Evolutionary conservation across 2,797 vertebrate genomes (phyloP).

Genomic region (Cryptoprocta ferox): DNA sequence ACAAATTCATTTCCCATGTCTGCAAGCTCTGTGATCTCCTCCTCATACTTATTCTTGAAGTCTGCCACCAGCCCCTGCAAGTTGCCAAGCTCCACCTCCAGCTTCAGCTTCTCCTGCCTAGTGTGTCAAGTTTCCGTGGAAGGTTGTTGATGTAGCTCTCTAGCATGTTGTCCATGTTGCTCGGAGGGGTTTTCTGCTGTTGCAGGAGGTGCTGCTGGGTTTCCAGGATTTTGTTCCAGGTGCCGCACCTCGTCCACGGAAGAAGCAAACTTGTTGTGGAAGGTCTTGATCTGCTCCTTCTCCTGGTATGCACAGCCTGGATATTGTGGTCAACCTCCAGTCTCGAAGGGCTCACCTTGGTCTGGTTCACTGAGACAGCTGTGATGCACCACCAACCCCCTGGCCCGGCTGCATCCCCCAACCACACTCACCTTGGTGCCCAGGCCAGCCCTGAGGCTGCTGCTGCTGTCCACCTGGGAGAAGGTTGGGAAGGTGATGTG

Average conservation of each 20-base stretch:
- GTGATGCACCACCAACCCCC: slow-evolving; percentile 83
- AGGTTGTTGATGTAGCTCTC: neutral
- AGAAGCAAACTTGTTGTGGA: neutral
- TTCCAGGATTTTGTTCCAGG: neutral
- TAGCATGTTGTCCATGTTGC: neutral
- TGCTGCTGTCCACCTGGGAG: slow-evolving; percentile 77
- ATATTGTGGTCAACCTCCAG: slow-evolving; percentile 73
- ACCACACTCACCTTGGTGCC: neutral
- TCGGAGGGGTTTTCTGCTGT: neutral
- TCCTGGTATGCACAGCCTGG: slow-evolving; percentile 92
- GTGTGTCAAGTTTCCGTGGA: neutral
- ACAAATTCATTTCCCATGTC: neutral
- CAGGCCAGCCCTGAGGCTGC: slow-evolving; percentile 56
- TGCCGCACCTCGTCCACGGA: neutral
- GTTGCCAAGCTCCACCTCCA: neutral
- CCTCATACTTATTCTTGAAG: neutral
- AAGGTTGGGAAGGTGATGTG: slow-evolving; percentile 81
- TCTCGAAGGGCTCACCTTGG: slow-evolving; percentile 72
- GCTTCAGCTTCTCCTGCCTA: neutral
- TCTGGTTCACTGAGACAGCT: slow-evolving; percentile 90
- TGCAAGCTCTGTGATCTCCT: neutral
- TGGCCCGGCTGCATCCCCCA: fast-evolving
- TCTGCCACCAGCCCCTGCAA: neutral
- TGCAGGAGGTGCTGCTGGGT: neutral
- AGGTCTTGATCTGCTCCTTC: neutral